Percentiles rank a stretch among this genome's conserved stretches.
phyloP scores from a whole-genome alignment of 1,140 invertebrate genomes.

The Drosophila pruinosa region DNA sequence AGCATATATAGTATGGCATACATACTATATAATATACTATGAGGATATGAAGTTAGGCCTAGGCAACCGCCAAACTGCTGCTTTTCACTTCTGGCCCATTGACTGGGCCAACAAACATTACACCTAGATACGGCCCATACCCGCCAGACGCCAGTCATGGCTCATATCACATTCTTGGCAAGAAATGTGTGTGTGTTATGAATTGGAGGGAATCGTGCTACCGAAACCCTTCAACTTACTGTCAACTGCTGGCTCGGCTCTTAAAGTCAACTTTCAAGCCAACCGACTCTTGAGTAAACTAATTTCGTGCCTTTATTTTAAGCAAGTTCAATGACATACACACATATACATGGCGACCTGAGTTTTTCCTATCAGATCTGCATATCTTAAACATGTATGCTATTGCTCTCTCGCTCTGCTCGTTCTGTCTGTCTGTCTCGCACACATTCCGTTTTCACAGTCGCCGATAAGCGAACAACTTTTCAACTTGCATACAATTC shows the following conservation, averaged over 20 bases:
- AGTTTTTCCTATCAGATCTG: background rate
- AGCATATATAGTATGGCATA: background rate
- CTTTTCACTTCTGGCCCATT: constrained; percentile 42
- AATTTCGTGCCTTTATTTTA: too few species aligned
- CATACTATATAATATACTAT: background rate
- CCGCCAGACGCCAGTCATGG: constrained; percentile 55
- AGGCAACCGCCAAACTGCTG: constrained; percentile 14
- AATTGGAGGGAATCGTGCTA: constrained; percentile 21
- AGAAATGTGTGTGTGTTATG: constrained; percentile 40
- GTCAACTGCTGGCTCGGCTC: background rate
- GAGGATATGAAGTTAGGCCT: constrained; percentile 49
- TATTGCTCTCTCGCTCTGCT: background rate
- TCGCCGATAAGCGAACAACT: constrained; percentile 46
- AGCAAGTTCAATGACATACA: too few species aligned
- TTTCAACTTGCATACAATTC: constrained; percentile 32
- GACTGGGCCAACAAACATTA: constrained; percentile 32
- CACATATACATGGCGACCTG: too few species aligned
- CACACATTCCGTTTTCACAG: constrained; percentile 39
- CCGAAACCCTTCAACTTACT: constrained; percentile 1
- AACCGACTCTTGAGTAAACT: too few species aligned
- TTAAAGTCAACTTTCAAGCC: too few species aligned
- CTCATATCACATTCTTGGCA: constrained; percentile 59
- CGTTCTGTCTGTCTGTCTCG: background rate
- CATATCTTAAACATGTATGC: background rate
- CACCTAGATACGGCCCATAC: too few species aligned